Percentiles rank a stretch among this genome's conserved stretches.
Evolutionary conservation across 2,797 vertebrate genomes (phyloP).

Genomic region (Poeciliopsis presidionis): DNA sequence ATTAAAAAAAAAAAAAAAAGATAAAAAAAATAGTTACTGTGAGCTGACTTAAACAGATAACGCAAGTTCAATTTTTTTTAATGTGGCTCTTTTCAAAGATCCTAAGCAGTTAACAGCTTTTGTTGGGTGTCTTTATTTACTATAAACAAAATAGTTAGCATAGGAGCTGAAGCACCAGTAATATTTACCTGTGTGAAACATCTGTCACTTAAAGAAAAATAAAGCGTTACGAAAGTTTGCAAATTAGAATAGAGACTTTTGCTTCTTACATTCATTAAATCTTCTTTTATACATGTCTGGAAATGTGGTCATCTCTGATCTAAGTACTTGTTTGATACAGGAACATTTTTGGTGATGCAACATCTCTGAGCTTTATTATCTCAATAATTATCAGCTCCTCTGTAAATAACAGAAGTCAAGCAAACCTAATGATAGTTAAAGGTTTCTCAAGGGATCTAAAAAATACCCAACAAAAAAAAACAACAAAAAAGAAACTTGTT

Average conservation of each 20-base stretch:
- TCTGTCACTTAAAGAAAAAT: background rate
- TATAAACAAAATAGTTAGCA: background rate
- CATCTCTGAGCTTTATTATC: background rate
- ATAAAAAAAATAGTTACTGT: background rate
- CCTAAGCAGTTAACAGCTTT: slow-evolving; percentile 2
- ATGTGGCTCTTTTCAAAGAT: background rate
- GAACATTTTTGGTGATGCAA: background rate
- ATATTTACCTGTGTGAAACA: background rate
- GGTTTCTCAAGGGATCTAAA: background rate
- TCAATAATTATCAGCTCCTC: background rate
- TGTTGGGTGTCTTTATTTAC: background rate
- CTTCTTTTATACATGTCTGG: background rate
- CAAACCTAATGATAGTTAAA: background rate
- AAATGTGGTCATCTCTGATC: background rate
- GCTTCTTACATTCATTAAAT: background rate
- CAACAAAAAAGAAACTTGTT: background rate
- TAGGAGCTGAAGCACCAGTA: background rate
- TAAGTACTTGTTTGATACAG: background rate
- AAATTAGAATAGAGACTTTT: background rate
- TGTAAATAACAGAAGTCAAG: background rate
- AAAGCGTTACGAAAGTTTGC: background rate
- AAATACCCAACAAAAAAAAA: background rate
- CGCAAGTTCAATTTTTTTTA: background rate
- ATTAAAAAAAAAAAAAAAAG: background rate
- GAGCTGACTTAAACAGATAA: background rate